Base-by-base conservation (phyloP, 1,140 invertebrate species). In the Meloidogyne hapla region DNA sequence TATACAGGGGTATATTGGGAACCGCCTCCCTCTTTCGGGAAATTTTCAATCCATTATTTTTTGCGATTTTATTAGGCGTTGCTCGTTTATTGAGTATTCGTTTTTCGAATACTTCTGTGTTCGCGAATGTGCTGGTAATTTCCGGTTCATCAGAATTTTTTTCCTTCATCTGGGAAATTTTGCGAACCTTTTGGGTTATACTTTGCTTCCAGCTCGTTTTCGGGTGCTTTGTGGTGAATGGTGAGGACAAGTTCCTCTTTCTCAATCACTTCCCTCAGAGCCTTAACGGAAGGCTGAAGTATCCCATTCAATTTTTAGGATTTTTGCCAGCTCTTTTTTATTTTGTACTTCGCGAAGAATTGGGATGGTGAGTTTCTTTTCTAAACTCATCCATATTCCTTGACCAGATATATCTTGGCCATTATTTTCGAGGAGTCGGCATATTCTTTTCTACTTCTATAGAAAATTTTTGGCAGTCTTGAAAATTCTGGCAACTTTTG, bases 401-500 rank as follows among this genome's bases (percentile, higher is more conserved):
- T 21, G 62, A 2, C 62, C 62, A 21, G 62, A 63, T 15, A 61
- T 61, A 61, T 61, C 56, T 61, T 61, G 56, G 15, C n/a, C n/a
- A 61, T n/a, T 15, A 15, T 61, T 15, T n/a, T 61, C 56, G n/a
- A n/a, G 15, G n/a, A 61, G 56, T 61, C 56, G 15, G 56, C 56
- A 61, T 61, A 61, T 15, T 61, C 56, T 15, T 61, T n/a, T 61
- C 56, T n/a, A 61, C 56, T 15, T 61, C 56, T 61, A 61, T 61
- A 15, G 56, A 15, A n/a, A 61, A 61, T n/a, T 61, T 61, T 61
- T n/a, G 15, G 15, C 15, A 61, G 56, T 61, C 56, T 15, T 61
- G 56, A n/a, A 61, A 61, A n/a, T 61, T 61, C n/a, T 61, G 56
- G 56, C 56, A 61, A 15, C 15, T 61, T 61, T 61, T 61, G 56